Conservation (phyloP, 2,797 vertebrate species). For the Momotus momota region DNA sequence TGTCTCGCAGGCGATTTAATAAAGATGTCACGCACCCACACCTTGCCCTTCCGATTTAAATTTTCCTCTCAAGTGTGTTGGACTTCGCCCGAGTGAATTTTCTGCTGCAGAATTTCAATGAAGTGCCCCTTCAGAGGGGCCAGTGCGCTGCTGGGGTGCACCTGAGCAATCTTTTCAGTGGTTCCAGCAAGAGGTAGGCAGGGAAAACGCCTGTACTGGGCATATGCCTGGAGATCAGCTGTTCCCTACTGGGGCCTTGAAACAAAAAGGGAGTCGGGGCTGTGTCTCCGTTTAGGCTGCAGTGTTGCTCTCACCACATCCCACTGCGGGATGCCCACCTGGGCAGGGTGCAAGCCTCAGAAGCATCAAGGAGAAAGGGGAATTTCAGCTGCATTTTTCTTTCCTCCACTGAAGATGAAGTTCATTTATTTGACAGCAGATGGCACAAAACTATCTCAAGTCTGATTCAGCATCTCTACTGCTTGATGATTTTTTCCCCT, state of each 20-base stretch:
- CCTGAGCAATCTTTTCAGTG: background rate
- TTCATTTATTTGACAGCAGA: constrained; percentile 26
- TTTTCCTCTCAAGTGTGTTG: background rate
- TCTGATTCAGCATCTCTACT: background rate
- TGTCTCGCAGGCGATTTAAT: background rate
- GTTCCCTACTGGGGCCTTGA: background rate
- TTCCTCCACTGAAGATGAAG: background rate
- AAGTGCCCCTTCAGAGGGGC: background rate
- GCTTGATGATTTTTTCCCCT: background rate
- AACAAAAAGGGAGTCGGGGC: background rate
- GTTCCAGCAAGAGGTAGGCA: background rate
- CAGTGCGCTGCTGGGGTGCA: rapidly evolving
- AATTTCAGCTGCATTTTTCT: rapidly evolving
- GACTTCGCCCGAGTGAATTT: background rate
- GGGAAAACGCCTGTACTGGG: background rate
- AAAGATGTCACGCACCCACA: background rate
- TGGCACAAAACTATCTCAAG: constrained; percentile 19
- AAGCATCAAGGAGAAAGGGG: background rate
- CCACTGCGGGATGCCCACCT: background rate
- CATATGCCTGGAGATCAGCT: rapidly evolving
- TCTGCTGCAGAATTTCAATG: background rate
- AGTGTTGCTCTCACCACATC: background rate
- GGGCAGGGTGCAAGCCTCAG: background rate
- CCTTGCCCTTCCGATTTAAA: background rate
- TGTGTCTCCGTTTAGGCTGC: background rate